A percentile compares a stretch with the other conserved stretches of the same genome.
phyloP scores from a whole-genome alignment of 1,140 invertebrate species.

The Liolophura sinensis region DNA sequence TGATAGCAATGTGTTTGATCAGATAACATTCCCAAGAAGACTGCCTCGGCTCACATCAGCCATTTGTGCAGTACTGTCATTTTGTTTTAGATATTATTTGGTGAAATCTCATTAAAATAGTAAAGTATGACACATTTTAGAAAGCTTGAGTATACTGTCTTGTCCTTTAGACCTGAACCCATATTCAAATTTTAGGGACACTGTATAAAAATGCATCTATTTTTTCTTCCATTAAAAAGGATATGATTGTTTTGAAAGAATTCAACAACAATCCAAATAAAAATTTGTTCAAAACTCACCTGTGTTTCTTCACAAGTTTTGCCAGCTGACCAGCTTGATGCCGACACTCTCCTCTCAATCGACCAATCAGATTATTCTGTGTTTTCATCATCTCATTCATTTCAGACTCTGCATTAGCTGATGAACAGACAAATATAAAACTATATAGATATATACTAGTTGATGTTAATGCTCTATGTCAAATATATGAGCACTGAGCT shows the following conservation, averaged over 20 bases:
- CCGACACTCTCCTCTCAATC: constrained; percentile 49
- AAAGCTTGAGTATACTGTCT: neutral
- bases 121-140: too few species aligned
- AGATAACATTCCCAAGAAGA: too few species aligned
- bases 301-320: constrained; percentile 47
- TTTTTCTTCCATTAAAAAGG: neutral
- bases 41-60: too few species aligned
- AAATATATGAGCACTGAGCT: too few species aligned
- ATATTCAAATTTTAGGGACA: neutral
- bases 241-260: neutral
- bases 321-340: constrained; percentile 43
- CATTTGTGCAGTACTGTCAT: too few species aligned
- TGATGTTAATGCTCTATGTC: too few species aligned
- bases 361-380: constrained; percentile 48
- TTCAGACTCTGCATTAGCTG: constrained; percentile 41
- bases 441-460: too few species aligned
- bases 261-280: neutral
- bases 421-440: neutral
- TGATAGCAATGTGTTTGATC: too few species aligned
- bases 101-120: too few species aligned
- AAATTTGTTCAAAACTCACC: constrained; percentile 27
- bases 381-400: constrained; percentile 49
- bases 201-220: neutral
- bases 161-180: neutral
- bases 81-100: too few species aligned